Percentiles rank a stretch among this genome's conserved stretches.
Evolutionary conservation across 2,888 invertebrate species (phyloP).

Genomic region (Pelosia muscerda): DNA sequence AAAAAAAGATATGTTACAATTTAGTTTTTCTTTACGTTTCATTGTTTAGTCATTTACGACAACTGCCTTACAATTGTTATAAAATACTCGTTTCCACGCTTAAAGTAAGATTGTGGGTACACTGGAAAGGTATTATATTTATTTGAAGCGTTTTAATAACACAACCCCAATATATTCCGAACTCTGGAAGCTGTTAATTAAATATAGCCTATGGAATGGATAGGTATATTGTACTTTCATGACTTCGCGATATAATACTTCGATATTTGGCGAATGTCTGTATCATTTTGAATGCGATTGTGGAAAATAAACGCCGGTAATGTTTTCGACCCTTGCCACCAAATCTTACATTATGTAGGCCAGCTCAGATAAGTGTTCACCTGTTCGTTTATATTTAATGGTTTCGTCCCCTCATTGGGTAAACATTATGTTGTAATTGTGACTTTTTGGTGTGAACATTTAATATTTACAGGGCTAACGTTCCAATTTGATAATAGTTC

Average conservation of each 20-base stretch:
- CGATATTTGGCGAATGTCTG: constrained; percentile 45
- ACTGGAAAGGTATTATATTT: background rate
- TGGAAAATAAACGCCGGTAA: constrained; percentile 28
- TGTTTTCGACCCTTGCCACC: constrained; percentile 40
- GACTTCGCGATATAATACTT: constrained; percentile 22
- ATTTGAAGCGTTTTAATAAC: constrained; percentile 2
- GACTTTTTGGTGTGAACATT: constrained; percentile 39
- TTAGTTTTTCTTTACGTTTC: background rate
- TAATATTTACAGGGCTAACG: constrained; percentile 15
- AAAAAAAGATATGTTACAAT: background rate
- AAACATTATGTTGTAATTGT: constrained; percentile 43
- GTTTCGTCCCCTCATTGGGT: constrained; percentile 43
- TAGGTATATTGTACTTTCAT: constrained; percentile 19
- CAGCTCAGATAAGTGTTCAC: constrained; percentile 33
- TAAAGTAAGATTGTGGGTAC: background rate
- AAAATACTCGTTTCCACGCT: background rate
- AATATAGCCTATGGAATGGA: constrained; percentile 7
- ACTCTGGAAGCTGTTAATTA: constrained; percentile 5
- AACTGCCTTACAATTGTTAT: background rate
- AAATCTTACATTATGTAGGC: constrained; percentile 39
- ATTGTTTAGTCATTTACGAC: background rate
- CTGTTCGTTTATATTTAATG: constrained; percentile 51
- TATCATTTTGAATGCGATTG: constrained; percentile 35
- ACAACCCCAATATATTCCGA: background rate
- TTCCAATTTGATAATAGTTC: background rate